Conservation (phyloP, 1,140 invertebrate species). For the Bombus huntii region DNA sequence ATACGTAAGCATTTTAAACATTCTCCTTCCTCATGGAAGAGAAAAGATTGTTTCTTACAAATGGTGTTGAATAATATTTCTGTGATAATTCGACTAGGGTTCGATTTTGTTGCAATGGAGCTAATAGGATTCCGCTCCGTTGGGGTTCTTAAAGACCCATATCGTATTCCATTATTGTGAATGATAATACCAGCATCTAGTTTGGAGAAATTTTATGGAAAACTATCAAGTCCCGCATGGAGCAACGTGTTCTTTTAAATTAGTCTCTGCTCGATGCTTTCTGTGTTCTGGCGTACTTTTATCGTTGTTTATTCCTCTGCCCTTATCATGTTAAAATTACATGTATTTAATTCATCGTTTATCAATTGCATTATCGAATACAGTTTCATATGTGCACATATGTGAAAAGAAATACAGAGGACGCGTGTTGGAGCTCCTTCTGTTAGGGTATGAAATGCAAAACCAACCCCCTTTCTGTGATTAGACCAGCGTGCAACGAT, state of each 20-base stretch:
- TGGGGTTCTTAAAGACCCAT: neutral
- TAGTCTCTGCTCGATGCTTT: neutral
- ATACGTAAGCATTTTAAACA: constrained; percentile 73
- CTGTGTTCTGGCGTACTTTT: constrained; percentile 28
- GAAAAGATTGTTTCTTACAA: neutral
- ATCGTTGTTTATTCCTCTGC: neutral
- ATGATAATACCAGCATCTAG: constrained; percentile 59
- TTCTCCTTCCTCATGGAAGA: neutral
- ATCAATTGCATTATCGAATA: neutral
- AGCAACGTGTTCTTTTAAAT: constrained; percentile 32
- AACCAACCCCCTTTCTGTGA: constrained; percentile 79
- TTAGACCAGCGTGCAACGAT: constrained; percentile 76
- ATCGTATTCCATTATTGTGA: neutral
- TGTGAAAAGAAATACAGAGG: too few relatives aligned
- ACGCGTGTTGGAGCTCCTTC: neutral
- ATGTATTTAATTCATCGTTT: neutral
- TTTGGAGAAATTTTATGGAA: constrained; percentile 38
- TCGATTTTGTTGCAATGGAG: neutral
- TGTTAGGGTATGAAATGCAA: constrained; percentile 70
- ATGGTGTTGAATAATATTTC: neutral
- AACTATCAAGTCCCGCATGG: constrained; percentile 56
- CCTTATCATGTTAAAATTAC: neutral
- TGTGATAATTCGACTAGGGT: neutral
- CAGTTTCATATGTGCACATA: neutral
- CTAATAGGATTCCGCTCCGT: neutral